phyloP scores from a whole-genome alignment of 2,797 vertebrate species.

The Tokudaia muenninki region DNA sequence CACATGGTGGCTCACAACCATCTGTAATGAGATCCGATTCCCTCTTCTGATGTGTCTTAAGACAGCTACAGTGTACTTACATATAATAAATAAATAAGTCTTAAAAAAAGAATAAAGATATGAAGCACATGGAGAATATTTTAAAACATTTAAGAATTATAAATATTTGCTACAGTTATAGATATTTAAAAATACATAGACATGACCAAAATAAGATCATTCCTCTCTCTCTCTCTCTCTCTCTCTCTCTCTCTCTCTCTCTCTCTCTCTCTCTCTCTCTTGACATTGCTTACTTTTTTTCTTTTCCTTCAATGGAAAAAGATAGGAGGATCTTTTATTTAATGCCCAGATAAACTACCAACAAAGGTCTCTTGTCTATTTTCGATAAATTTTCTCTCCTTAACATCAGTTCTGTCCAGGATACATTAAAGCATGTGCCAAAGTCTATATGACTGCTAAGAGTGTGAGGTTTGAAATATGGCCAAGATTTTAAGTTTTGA shows the following conservation, averaged over 20 bases:
- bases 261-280: no score
- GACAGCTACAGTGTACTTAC: no score
- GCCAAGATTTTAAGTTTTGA: not conserved
- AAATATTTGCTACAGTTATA: not conserved
- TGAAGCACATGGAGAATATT: not conserved
- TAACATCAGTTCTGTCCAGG: not conserved
- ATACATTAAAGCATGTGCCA: not conserved
- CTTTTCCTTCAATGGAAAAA: not conserved
- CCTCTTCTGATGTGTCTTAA: no score
- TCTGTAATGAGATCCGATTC: no score
- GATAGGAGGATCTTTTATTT: not conserved
- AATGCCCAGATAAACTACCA: not conserved
- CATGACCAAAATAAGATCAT: slow-evolving; percentile 14
- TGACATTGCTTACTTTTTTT: no score
- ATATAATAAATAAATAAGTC: no score
- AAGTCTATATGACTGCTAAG: not conserved
- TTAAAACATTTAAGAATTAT: slow-evolving; percentile 25
- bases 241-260: no score
- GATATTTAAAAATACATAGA: not conserved
- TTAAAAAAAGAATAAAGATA: no score
- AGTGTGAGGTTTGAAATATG: not conserved
- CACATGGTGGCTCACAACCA: no score
- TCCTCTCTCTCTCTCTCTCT: no score
- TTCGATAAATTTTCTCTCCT: not conserved
- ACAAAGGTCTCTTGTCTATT: not conserved